Conservation (phyloP, 2,797 vertebrate genomes). For the Spheniscus humboldti region DNA sequence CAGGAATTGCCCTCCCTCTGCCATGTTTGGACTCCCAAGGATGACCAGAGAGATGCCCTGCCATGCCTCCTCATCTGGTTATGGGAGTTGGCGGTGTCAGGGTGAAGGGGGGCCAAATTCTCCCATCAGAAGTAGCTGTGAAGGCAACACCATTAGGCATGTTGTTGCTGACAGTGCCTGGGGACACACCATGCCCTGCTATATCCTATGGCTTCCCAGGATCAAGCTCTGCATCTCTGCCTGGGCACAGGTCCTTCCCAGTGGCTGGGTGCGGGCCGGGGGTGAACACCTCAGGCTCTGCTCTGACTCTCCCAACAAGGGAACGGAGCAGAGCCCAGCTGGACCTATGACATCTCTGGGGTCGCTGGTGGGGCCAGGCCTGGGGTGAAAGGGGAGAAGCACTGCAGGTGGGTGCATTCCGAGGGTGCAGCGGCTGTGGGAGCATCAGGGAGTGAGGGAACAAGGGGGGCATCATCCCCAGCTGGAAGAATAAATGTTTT, state of each 20-base stretch:
- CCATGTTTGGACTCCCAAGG: neutral
- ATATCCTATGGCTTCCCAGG: neutral
- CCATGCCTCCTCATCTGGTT: neutral
- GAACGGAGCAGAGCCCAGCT: neutral
- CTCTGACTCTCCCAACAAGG: neutral
- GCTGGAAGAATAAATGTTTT: neutral
- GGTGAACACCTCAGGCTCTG: neutral
- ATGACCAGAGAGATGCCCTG: too few relatives aligned
- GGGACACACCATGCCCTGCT: neutral
- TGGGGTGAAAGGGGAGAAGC: neutral
- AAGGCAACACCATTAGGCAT: neutral
- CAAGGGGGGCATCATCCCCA: neutral
- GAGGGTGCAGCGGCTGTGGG: neutral
- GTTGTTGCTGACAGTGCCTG: neutral
- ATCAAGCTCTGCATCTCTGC: neutral
- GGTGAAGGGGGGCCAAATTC: neutral
- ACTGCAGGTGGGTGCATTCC: too few relatives aligned
- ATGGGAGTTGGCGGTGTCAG: neutral
- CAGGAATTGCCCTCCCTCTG: neutral
- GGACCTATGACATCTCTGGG: neutral
- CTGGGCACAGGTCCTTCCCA: neutral
- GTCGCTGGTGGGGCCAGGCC: neutral
- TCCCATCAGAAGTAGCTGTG: neutral
- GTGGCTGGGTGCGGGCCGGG: fast-evolving
- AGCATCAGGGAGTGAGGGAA: neutral